phyloP scores from a whole-genome alignment of 2,888 invertebrate species.

The Disparrhopalites patrizii region DNA sequence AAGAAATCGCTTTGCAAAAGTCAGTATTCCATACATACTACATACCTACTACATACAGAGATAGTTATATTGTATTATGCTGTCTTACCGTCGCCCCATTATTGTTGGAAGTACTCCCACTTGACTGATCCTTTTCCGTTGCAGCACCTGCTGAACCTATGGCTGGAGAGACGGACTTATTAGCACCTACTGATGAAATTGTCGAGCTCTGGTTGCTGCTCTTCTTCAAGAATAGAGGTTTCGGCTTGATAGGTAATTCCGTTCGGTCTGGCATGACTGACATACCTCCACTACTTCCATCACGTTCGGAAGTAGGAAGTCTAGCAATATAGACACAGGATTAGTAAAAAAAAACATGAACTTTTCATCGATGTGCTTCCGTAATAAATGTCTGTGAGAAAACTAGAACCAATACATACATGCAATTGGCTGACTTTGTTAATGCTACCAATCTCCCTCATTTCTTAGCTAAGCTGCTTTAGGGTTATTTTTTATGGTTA shows the following conservation, averaged over 20 bases:
- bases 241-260: constrained; percentile 66
- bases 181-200: neutral
- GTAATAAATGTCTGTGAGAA: too few relatives aligned
- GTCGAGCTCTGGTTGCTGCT: neutral
- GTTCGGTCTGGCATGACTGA: constrained; percentile 42
- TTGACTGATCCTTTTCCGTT: constrained; percentile 10
- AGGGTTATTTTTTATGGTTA: too few relatives aligned
- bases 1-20: too few relatives aligned
- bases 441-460: too few relatives aligned
- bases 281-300: constrained; percentile 10
- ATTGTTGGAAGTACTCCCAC: constrained; percentile 2
- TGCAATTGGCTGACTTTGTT: too few relatives aligned
- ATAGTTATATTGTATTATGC: too few relatives aligned
- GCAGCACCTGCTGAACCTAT: neutral
- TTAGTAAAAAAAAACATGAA: neutral
- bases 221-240: constrained; percentile 77
- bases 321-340: too few relatives aligned
- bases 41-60: too few relatives aligned
- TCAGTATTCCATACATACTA: too few relatives aligned
- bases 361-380: too few relatives aligned
- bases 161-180: neutral
- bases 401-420: too few relatives aligned
- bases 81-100: constrained; percentile 18
- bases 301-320: constrained; percentile 1
- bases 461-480: too few relatives aligned